Conservation (phyloP, 2,888 invertebrate species). For the Heteromyza rotundicornis region DNA sequence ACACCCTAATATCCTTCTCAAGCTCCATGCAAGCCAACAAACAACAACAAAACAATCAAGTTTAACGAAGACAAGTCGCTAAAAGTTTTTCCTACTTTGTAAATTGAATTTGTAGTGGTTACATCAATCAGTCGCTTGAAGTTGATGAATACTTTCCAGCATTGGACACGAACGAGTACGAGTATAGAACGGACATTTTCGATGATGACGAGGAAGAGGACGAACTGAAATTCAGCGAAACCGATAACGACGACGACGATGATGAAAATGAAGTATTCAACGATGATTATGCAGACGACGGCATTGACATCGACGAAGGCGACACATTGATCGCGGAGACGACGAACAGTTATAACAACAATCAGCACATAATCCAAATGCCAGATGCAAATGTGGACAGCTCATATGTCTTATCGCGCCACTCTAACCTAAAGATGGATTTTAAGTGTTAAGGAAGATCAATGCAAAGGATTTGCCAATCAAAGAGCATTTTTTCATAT, state of each 20-base stretch:
- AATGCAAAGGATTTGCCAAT: neutral
- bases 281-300: conserved; percentile 35
- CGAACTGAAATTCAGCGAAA: conserved; percentile 57
- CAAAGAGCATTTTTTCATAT: too few species aligned
- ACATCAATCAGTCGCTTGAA: conserved; percentile 89
- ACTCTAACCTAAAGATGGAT: too few species aligned
- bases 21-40: neutral
- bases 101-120: conserved; percentile 78
- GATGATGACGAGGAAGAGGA: conserved; percentile 54
- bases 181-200: conserved; percentile 46
- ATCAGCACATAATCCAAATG: too few species aligned
- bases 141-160: conserved; percentile 92
- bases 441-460: neutral
- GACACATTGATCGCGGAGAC: conserved; percentile 12
- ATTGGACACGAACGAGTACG: conserved; percentile 59
- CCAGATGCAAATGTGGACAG: too few species aligned
- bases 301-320: conserved; percentile 31
- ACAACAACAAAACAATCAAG: neutral
- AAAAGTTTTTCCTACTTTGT: conserved; percentile 6
- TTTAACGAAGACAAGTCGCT: neutral
- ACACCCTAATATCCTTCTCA: too few species aligned
- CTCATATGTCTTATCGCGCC: too few species aligned
- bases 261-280: conserved; percentile 30
- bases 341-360: too few species aligned
- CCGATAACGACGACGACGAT: conserved; percentile 44